Base-by-base conservation (phyloP, 2,888 invertebrate species). In the Ethmia dodecea region DNA sequence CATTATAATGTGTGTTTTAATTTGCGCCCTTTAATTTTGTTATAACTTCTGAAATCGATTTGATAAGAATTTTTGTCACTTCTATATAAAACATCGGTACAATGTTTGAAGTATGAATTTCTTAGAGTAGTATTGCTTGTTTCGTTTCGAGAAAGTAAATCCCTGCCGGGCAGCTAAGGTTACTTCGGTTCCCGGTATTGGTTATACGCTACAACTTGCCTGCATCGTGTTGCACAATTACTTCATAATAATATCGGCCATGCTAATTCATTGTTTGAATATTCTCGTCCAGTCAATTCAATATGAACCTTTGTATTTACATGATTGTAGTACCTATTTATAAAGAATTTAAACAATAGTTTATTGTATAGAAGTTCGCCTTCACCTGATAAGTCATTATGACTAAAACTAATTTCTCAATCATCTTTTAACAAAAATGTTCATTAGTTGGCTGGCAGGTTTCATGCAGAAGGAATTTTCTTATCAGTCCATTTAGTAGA, bases 121-220 rank as follows among this genome's bases (percentile, higher is more conserved):
- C 22, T 22, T 8, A 22, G 9, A 22, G 22, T 10, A 34, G 29
- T 36, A 36, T 10, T 41, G 38, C 43, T 33, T 30, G 27, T 33
- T 33, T 36, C 31, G 42, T 39, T 49, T 47, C 45, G 54, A 55
- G 65, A 56, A 66, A 64, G 52, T 51, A 41, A 52, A 67, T 54
- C 50, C 43, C 43, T 45, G 15, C 13, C 28, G 13, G 25, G 40
- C 47, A 40, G 48, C 46, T 59, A 47, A 40, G 43, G 48, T 60
- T 59, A 55, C 57, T 39, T 37, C 31, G 34, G 44, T 71, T 72
- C 73, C 56, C 45, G 41, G 61, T 63, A 70, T 52, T 24, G 11
- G 24, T 4, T 13, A 13, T 15, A 10, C 15, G 16, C 14, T 20
- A n/a, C n/a, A n/a, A n/a, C n/a, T n/a, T n/a, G n/a, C n/a, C n/a